Base-by-base conservation (phyloP, 2,797 vertebrate species). In the Pelobates cultripes region DNA sequence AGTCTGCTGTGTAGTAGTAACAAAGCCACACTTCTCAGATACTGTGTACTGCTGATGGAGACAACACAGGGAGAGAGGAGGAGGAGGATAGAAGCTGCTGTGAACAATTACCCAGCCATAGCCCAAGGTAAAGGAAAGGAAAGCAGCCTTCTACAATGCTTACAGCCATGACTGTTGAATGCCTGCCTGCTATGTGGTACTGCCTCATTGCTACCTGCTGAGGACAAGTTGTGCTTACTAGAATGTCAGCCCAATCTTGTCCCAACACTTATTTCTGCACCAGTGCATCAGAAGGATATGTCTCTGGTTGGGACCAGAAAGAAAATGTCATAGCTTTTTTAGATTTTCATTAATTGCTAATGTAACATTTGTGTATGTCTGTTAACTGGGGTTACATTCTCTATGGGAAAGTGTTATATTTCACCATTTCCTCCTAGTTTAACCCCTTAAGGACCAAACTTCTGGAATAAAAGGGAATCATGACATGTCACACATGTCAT, bases 1-100 rank as follows among this genome's bases (percentile, higher is more conserved):
- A 76, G 77, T 76, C 82, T 83, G 67, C 77, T 76, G 73, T 79
- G 82, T 84, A 84, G 77, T 84, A 84, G 77, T 84, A 84, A 80
- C 82, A 84, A 79, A 84, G 82, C 72, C 79, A 57, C 77, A 84
- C 77, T 79, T 79, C 82, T 80, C 82, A 84, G 82, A 83, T 75
- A 75, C 47, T 15, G 61, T 40, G 60, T 47, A 47, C 74, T 76
- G 73, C 82, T 80, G 82, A 84, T 84, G 77, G 82, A 77, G 77
- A 84, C 45, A 84, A 84, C 82, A 80, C 77, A 76, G 73, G 47
- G 73, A 79, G 73, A 75, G 67, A 17, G 47, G 47, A 76, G 43
- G 72, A 84, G 82, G 77, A 78, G 72, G 72, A 79, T 64, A 79
- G 55, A 63, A 51, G 72, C 81, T 78, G 66, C 77, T 76, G 68